A percentile compares a stretch with the other conserved stretches of the same genome.
Conservation (phyloP, 1,140 invertebrate species). For the Melitaea cinxia region DNA sequence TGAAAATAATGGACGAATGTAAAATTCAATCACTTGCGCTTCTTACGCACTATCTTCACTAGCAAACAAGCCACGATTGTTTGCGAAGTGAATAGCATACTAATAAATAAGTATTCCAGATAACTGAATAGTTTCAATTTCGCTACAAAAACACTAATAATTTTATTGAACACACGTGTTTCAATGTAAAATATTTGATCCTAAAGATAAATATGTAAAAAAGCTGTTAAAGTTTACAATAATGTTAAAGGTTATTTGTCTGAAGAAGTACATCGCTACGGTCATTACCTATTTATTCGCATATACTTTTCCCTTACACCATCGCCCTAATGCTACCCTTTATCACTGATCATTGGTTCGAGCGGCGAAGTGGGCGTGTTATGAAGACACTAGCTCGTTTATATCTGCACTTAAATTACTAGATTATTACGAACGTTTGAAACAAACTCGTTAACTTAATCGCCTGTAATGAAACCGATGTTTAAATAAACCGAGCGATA, state of each 20-base stretch:
- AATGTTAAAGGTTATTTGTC: background rate
- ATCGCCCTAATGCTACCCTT: constrained; percentile 37
- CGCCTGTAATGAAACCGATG: constrained; percentile 33
- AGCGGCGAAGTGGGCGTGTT: constrained; percentile 41
- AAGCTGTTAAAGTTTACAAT: background rate
- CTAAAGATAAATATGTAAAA: background rate
- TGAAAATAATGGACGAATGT: constrained; percentile 25
- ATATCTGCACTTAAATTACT: constrained; percentile 37
- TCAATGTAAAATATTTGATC: background rate
- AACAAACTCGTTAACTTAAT: constrained; percentile 42
- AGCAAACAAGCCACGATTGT: background rate
- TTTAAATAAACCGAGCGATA: constrained; percentile 26
- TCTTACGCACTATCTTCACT: constrained; percentile 9
- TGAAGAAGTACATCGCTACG: background rate
- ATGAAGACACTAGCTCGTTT: constrained; percentile 31
- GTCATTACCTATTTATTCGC: constrained; percentile 4
- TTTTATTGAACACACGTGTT: background rate
- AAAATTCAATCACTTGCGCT: constrained; percentile 31
- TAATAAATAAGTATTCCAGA: constrained; percentile 18
- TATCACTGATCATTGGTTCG: constrained; percentile 37
- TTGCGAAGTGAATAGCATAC: constrained; percentile 17
- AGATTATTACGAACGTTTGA: constrained; percentile 36
- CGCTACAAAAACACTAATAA: background rate
- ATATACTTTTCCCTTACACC: constrained; percentile 32
- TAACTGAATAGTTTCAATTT: constrained; percentile 1